Evolutionary conservation across 2,113 vertebrate genomes (phyloP), one percentile per base, ranked within the genome.

Genomic region (Odocoileus virginianus): DNA sequence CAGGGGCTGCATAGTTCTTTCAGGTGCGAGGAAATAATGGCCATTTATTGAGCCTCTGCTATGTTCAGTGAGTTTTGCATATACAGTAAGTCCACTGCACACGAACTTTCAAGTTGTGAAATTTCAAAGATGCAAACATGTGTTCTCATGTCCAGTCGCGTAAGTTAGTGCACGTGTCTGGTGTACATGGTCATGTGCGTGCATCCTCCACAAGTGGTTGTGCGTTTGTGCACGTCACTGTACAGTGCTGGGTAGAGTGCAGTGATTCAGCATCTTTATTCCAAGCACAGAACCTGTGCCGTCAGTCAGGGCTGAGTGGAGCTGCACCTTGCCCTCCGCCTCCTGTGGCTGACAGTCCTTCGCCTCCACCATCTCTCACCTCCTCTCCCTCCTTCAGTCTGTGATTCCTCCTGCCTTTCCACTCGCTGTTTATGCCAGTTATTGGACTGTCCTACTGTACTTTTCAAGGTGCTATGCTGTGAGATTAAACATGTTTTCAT

Each of bases 151-250:
- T 7, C 36, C 21, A 74, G 36, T 43, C 36, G 6, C 0, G 0
- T 43, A 27, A 74, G 71, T 74, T 14, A 74, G 71, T 1, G 0
- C 1, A 0, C 5, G 21, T 74, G 71, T 74, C 71, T 74, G 71
- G 36, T 0, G 0, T 43, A 14, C 36, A 13, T 0, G 23, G 67
- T 40, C 1, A 0, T 13, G 36, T 23, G 67, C 5, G n/a, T 11
- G 17, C 64, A 10, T 21, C 64, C 33, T n/a, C 33, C 17, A 5
- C 17, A 36, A 36, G 64, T 11, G 64, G 64, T 10, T 9, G 17
- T 67, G 64, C 0, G 1, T 67, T 19, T 36, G 33, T 36, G 33
- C 21, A 13, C 10, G 3, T 40, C 11, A 13, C 36, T 13, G 10
- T 6, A 12, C 36, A 25, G 19, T 25, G 23, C 67, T 25, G 67